A percentile compares a stretch with the other conserved stretches of the same genome.
phyloP scores from a whole-genome alignment of 2,797 vertebrate genomes.

The Saxicola maurus region DNA sequence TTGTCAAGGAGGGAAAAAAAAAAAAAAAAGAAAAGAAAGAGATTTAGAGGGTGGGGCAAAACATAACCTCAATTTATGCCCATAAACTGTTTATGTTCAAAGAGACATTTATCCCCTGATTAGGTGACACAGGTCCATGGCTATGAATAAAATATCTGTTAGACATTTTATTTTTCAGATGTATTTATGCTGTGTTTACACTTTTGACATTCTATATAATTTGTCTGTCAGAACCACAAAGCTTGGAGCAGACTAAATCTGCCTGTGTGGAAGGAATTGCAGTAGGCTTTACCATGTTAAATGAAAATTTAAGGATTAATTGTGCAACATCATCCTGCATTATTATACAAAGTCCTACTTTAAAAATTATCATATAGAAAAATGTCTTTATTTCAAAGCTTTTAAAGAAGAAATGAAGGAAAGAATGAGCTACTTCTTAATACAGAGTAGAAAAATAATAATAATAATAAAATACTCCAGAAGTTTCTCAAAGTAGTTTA shows the following conservation, averaged over 20 bases:
- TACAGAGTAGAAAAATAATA: neutral
- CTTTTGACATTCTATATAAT: conserved; percentile 1
- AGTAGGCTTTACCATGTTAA: neutral
- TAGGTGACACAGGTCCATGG: neutral
- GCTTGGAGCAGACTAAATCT: neutral
- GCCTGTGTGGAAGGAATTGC: neutral
- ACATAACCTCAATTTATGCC: neutral
- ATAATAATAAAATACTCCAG: neutral
- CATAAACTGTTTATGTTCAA: neutral
- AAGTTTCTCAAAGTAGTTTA: neutral
- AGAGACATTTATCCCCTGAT: neutral
- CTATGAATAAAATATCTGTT: conserved; percentile 9
- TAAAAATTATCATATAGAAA: neutral
- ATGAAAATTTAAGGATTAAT: neutral
- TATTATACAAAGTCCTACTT: neutral
- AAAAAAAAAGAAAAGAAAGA: neutral
- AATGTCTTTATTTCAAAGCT: neutral
- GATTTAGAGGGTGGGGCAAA: neutral
- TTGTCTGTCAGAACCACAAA: conserved; percentile 16
- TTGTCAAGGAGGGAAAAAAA: neutral
- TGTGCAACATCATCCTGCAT: neutral
- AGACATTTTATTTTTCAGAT: neutral
- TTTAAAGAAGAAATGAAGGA: neutral
- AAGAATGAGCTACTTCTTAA: neutral
- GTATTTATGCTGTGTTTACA: neutral